These are phyloP conservation scores for Microtus oregoni DNA, from an alignment of 2,113 vertebrate species.

Conservation along the genomic window DNA sequence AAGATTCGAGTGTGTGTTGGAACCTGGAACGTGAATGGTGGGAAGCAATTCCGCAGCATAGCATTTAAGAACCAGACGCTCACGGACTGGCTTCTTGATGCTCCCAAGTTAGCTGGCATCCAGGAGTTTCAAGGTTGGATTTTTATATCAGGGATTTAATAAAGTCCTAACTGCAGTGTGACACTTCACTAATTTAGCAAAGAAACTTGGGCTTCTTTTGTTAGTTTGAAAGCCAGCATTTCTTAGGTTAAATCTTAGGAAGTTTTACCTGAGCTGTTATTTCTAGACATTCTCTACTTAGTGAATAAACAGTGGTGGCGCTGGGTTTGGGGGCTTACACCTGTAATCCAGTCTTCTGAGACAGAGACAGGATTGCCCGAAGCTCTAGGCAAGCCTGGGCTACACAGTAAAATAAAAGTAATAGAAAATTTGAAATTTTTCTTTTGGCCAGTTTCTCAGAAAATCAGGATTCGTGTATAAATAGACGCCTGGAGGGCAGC, in stretches of 20 bases:
- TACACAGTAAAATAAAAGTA: not conserved
- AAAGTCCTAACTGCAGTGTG: not conserved
- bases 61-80: slow-evolving; percentile 98
- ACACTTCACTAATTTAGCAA: not conserved
- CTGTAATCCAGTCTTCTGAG: not conserved
- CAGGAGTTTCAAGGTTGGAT: slow-evolving; percentile 95
- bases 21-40: slow-evolving; percentile 98
- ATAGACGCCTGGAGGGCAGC: not conserved
- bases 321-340: not conserved
- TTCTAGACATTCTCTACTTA: not conserved
- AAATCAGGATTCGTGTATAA: not conserved
- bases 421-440: not conserved
- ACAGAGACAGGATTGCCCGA: not conserved
- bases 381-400: not conserved
- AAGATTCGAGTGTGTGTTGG: slow-evolving; percentile 94
- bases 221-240: not conserved
- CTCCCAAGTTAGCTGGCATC: slow-evolving; percentile 93
- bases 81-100: slow-evolving; percentile 98
- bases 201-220: slow-evolving; percentile 12
- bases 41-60: slow-evolving; percentile 98
- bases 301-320: not conserved
- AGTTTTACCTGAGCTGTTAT: not conserved
- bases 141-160: not conserved
- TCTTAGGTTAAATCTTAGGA: not conserved
- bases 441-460: slow-evolving; percentile 35